phyloP scores from a whole-genome alignment of 2,888 invertebrate genomes.

The Disparrhopalites patrizii region DNA sequence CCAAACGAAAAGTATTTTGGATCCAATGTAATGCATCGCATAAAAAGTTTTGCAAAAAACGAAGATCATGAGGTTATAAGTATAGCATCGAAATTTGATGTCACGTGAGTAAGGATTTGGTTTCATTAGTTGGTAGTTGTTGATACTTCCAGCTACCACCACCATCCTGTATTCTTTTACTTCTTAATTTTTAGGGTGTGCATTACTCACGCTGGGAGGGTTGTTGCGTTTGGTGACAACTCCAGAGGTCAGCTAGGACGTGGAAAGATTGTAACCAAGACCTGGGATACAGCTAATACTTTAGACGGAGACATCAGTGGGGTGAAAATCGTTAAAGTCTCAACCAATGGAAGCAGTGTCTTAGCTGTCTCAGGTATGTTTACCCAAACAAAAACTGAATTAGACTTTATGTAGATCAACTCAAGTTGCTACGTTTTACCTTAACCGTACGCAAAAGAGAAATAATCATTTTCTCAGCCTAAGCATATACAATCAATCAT shows the following conservation, averaged over 20 bases:
- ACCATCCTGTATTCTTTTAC: no score
- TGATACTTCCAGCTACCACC: background rate
- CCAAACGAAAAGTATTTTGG: conserved; percentile 68
- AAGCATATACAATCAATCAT: no score
- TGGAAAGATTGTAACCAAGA: conserved; percentile 60
- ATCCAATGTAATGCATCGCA: conserved; percentile 64
- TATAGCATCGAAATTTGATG: conserved; percentile 87
- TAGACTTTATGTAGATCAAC: no score
- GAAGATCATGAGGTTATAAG: conserved; percentile 59
- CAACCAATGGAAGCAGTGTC: conserved; percentile 78
- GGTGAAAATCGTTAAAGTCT: conserved; percentile 75
- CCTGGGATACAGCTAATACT: conserved; percentile 60
- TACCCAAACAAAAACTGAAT: no score
- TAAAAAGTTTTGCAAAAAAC: conserved; percentile 58
- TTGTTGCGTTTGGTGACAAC: conserved; percentile 88
- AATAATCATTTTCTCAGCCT: no score
- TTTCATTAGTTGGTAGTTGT: background rate
- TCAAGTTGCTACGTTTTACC: no score
- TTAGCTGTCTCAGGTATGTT: conserved; percentile 74
- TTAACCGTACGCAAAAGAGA: no score
- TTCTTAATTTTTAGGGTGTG: conserved; percentile 61
- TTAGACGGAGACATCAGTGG: conserved; percentile 80
- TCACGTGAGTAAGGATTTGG: conserved; percentile 59
- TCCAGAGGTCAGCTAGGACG: conserved; percentile 92
- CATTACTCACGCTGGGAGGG: conserved; percentile 71